Conservation (phyloP, 30 jellyfish, hydroid and myxozoan genomes). For the Aurelia sp. region DNA sequence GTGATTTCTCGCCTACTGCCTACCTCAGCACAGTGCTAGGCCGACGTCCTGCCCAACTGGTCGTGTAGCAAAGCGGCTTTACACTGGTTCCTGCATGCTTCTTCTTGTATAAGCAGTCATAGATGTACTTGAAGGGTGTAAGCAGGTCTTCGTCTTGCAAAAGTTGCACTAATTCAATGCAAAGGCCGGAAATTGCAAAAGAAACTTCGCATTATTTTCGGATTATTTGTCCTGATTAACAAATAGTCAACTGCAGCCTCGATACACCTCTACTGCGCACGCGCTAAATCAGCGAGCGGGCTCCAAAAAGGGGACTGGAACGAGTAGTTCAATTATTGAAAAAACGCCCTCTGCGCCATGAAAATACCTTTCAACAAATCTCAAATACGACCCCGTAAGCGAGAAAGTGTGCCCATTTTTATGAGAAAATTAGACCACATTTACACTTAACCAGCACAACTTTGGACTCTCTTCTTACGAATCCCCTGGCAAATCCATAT, state of each 20-base stretch:
- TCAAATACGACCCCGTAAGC: no score
- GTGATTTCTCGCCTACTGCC: constrained; percentile 87
- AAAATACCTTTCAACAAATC: no score
- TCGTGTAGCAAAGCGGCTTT: constrained; percentile 54
- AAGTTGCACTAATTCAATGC: constrained; percentile 27
- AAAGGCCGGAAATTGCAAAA: constrained; percentile 65
- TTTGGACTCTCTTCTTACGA: no score
- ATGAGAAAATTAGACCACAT: no score
- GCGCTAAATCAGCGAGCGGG: no score
- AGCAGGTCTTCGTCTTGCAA: constrained; percentile 43
- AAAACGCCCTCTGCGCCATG: neutral
- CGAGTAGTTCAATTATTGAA: neutral
- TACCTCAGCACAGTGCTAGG: constrained; percentile 77
- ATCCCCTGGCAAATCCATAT: no score
- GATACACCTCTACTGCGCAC: neutral
- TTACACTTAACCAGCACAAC: no score
- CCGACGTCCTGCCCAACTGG: constrained; percentile 84
- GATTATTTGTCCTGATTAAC: constrained; percentile 77
- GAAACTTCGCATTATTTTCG: constrained; percentile 59
- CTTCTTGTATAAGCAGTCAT: constrained; percentile 5
- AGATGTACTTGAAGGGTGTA: constrained; percentile 15
- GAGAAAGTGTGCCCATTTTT: no score
- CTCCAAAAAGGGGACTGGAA: neutral
- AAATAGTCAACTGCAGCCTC: constrained; percentile 70
- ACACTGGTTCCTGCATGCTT: constrained; percentile 35